Conservation (phyloP, 2,888 invertebrate species). For the Drosophila diplacantha region DNA sequence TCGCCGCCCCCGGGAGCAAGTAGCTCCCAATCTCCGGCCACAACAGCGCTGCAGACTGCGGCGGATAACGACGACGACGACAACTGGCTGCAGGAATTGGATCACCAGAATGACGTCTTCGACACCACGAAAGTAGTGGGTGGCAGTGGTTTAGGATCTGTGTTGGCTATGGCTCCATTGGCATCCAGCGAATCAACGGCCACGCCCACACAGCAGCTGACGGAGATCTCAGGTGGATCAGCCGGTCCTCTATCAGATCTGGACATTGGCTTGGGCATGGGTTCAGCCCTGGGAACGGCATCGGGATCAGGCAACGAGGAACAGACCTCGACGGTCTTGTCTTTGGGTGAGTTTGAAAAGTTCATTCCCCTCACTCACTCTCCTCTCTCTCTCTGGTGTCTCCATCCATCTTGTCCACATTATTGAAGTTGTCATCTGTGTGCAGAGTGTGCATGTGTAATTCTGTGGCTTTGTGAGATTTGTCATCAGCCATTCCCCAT, state of each 20-base stretch:
- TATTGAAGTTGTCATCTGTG: conserved; percentile 15
- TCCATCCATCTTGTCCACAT: conserved; percentile 2
- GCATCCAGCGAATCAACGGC: conserved; percentile 68
- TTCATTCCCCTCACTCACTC: background rate
- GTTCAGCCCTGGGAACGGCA: conserved; percentile 19
- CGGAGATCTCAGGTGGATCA: conserved; percentile 38
- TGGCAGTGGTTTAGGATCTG: conserved; percentile 16
- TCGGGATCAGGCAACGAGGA: conserved; percentile 42
- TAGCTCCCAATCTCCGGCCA: conserved; percentile 42
- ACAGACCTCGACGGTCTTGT: conserved; percentile 54
- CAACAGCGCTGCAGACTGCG: conserved; percentile 43
- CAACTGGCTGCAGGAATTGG: conserved; percentile 74
- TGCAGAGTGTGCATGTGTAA: conserved; percentile 5
- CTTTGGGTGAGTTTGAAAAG: conserved; percentile 61
- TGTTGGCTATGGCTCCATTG: conserved; percentile 66
- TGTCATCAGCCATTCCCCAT: conserved; percentile 6
- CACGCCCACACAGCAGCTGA: conserved; percentile 67
- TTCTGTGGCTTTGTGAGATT: conserved; percentile 24
- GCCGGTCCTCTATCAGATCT: conserved; percentile 13
- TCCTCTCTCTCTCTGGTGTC: background rate
- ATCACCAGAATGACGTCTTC: conserved; percentile 74
- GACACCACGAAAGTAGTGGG: conserved; percentile 70
- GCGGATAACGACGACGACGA: conserved; percentile 70
- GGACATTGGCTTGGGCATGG: conserved; percentile 23
- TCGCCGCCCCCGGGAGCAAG: conserved; percentile 49